A percentile compares a stretch with the other conserved stretches of the same genome.
Conservation (phyloP, 92 coral and sea anemone species). For the Muricea muricata region DNA sequence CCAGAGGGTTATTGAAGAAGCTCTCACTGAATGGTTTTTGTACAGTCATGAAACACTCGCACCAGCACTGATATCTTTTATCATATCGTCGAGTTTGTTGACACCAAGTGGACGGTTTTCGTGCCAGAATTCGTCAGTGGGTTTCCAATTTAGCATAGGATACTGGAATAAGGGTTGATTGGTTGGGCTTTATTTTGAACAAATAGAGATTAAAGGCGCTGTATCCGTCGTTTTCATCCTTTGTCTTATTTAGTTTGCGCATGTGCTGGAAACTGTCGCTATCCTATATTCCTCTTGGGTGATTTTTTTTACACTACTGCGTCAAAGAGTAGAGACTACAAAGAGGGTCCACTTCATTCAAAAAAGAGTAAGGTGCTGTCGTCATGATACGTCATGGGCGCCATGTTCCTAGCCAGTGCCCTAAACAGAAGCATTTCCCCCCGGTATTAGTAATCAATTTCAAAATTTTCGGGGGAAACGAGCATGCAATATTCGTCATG, state of each 20-base stretch:
- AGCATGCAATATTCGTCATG: too few species aligned
- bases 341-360: too few species aligned
- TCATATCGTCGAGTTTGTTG: conserved; percentile 51
- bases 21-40: conserved; percentile 62
- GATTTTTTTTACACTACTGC: conserved; percentile 61
- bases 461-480: too few species aligned
- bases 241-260: conserved; percentile 63
- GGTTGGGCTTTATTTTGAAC: conserved; percentile 59
- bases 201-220: conserved; percentile 50
- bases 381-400: too few species aligned
- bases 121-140: conserved; percentile 54
- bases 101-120: conserved; percentile 46
- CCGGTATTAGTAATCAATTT: too few species aligned
- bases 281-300: conserved; percentile 55
- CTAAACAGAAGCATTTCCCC: too few species aligned
- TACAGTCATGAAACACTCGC: conserved; percentile 35
- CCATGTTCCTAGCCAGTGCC: too few species aligned
- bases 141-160: conserved; percentile 48
- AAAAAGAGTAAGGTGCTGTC: too few species aligned
- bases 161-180: conserved; percentile 58
- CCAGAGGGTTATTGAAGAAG: conserved; percentile 56
- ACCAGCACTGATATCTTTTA: conserved; percentile 48
- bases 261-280: conserved; percentile 37
- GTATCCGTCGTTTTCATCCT: conserved; percentile 45
- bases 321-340: too few species aligned